Base-by-base conservation (phyloP, 2,113 vertebrate species). In the Zosterops pallidus region DNA sequence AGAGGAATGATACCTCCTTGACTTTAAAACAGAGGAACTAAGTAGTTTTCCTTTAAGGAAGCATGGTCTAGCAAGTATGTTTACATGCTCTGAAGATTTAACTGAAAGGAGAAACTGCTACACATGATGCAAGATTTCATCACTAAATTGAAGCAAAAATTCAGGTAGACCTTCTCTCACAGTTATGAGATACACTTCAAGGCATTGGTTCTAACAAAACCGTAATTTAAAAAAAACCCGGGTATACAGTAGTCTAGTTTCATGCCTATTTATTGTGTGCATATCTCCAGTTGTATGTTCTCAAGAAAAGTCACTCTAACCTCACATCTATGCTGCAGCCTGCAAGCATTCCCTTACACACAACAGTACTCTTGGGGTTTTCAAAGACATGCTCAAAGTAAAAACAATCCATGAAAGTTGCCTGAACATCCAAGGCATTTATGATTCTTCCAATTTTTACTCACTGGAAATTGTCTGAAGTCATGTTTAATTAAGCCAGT, bases 31-130 rank as follows among this genome's bases (percentile, higher is more conserved):
- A 85, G 94, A 95, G 82, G 81, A 96, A 95, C 85, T 62, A 83
- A 25, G 39, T 53, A 96, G 79, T 47, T 92, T 96, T 94, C 82
- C 85, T 93, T 55, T 77, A 83, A 90, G 88, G 90, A 95, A 94
- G 71, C 82, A 31, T 35, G 50, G 67, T 88, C 63, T 90, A 90
- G 59, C 41, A 93, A 85, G 47, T 64, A 12, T 11, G 11, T 88
- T 86, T 86, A 80, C 29, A 33, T 33, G 22, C 82, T 78, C 81
- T 74, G 28, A 72, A 88, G 59, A 39, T 39, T 83, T 39, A 88
- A 67, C 59, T 69, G 63, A 63, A 94, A 92, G 24, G 67, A 94
- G 17, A 60, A 90, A 86, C 46, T 77, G 42, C 59, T 84, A 63
- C 9, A 50, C 9, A 17, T 12, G 23, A 82, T 49, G 50, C 59